Evolutionary conservation across 2,888 invertebrate genomes (phyloP), one percentile per base, ranked within the genome.

Genomic region (Enoplolaimus lenunculus): DNA sequence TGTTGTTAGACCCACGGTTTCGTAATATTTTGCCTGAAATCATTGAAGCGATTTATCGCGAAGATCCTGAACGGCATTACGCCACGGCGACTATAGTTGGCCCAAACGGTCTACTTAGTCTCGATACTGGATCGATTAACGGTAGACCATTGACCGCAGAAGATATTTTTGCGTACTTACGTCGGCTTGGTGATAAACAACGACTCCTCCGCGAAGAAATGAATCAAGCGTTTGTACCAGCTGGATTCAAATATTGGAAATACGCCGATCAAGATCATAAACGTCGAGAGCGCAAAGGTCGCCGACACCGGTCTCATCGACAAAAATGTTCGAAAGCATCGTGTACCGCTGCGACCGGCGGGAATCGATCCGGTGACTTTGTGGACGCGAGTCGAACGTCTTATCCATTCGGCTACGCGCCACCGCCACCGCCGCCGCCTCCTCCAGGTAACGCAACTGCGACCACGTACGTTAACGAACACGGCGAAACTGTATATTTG

Each of bases 181-280:
- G 67, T 33, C 67, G 67, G 34, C 67, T 66, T n/a, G 67, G 67
- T 7, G 67, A 66, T n/a, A 66, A 66, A 66, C 67, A 66, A 34
- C 28, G 67, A 21, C 13, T 66, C 21, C 67, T 66, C 30, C 67
- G 67, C n/a, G 67, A 66, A 26, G 67, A 66, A 66, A 2, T 66
- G 26, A 66, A 66, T 34, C 67, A 66, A 34, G 67, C 67, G n/a
- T 66, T 66, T 31, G 67, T 66, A 26, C 67, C 67, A 34, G 33
- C 67, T n/a, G 67, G 67, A 31, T 66, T 34, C 34, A 31, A 34
- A 7, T 66, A 34, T 31, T 66, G 31, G n/a, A 66, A 66, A n/a
- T 66, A 66, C 67, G 67, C 34, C 33, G 67, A 66, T 31, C 34
- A 31, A n/a, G 67, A 66, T 31, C n/a, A 34, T 16, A 66, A 26